Evolutionary conservation across 2,113 vertebrate genomes (phyloP), one percentile per base, ranked within the genome.

Genomic region (Oncorhynchus keta): DNA sequence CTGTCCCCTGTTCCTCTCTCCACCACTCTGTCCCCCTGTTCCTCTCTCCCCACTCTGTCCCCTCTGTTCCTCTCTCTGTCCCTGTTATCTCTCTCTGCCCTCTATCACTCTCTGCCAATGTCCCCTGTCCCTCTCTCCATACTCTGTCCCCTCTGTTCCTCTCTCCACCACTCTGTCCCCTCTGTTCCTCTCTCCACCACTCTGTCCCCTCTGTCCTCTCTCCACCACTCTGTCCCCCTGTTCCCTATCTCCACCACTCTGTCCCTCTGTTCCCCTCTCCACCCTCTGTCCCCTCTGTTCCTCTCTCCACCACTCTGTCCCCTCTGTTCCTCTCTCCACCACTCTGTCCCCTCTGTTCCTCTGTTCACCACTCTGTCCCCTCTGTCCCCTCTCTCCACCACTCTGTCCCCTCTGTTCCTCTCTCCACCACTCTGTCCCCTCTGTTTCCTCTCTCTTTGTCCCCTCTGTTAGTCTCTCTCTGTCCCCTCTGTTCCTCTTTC

Each of bases 331-430:
- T 90, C 89, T 91, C 86, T 89, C 82, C 24, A 24, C 24, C 24
- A 24, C 24, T 24, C 24, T 24, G 24, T 24, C 24, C 24, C 24
- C 24, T 24, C 24, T 24, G 24, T 24, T 24, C 24, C 24, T 24
- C 24, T 24, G 1, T 87, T 83, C 74, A 83, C 83, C 48, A 39
- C 59, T 67, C 76, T 70, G 24, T 62, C 57, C 28, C 28, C 91
- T 89, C 86, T 89, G 91, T 87, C 85, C 49, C 80, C 4, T 30
- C n/a, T n/a, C n/a, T n/a, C n/a, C n/a, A n/a, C n/a, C n/a, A n/a
- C n/a, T n/a, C 30, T 30, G 30, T 30, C 3, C 88, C 73, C 87
- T 79, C 84, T 88, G 24, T 24, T 1, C 24, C 24, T 24, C 24
- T 24, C 24, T 24, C 24, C 24, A 24, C 24, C 24, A 24, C 24